phyloP scores from a whole-genome alignment of 2,888 invertebrate genomes.

The Drosophila ustulata region DNA sequence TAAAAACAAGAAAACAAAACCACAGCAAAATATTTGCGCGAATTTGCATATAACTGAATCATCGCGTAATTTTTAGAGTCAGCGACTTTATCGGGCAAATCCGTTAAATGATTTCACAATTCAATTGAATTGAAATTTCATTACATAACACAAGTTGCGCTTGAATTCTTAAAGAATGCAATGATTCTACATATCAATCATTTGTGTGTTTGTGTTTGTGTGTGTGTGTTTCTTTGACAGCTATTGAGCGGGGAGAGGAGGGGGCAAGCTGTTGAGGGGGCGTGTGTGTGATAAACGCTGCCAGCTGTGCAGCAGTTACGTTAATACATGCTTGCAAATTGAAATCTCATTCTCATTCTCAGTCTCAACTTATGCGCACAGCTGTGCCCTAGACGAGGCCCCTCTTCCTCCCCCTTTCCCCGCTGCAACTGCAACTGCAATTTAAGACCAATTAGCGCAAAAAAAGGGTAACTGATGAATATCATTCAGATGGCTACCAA shows the following conservation, averaged over 20 bases:
- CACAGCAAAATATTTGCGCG: slow-evolving; percentile 31
- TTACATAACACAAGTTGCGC: slow-evolving; percentile 31
- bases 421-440: slow-evolving; percentile 22
- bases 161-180: slow-evolving; percentile 43
- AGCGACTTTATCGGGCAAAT: slow-evolving; percentile 20
- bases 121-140: slow-evolving; percentile 25
- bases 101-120: slow-evolving; percentile 26
- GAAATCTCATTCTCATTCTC: slow-evolving; percentile 59
- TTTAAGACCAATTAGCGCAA: slow-evolving; percentile 73
- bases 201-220: slow-evolving; percentile 33
- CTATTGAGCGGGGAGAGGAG: not conserved
- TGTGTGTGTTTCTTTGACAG: slow-evolving; percentile 10
- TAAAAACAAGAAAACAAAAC: slow-evolving; percentile 16
- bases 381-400: slow-evolving; percentile 71
- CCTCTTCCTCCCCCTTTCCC: not conserved
- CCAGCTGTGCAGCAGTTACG: slow-evolving; percentile 60
- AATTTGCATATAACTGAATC: slow-evolving; percentile 61
- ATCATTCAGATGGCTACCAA: slow-evolving; percentile 41
- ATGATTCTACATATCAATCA: slow-evolving; percentile 70
- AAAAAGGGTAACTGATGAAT: slow-evolving; percentile 69
- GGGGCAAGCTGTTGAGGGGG: slow-evolving; percentile 11
- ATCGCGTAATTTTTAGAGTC: slow-evolving; percentile 28
- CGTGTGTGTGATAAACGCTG: slow-evolving; percentile 61
- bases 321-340: slow-evolving; percentile 41
- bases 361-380: slow-evolving; percentile 52